Evolutionary conservation across 1,140 invertebrate genomes (phyloP).

Genomic region (Marisa cornuarietis): DNA sequence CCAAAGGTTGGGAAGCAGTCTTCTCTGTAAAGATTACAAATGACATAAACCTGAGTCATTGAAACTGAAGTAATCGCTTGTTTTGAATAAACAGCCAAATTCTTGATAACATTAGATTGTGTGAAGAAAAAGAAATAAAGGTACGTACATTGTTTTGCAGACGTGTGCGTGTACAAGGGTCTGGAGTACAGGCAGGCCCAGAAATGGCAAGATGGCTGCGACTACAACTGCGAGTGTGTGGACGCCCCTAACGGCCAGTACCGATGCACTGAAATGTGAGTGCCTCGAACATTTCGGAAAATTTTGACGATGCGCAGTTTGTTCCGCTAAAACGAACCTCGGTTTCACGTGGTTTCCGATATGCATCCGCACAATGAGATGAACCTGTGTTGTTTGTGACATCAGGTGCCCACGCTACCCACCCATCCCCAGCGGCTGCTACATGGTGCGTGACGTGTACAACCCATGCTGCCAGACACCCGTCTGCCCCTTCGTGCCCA

Average conservation of each 20-base stretch:
- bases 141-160: constrained; percentile 18
- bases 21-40: no score
- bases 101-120: no score
- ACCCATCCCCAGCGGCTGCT: constrained; percentile 18
- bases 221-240: constrained; percentile 48
- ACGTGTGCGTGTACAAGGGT: constrained; percentile 46
- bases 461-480: constrained; percentile 42
- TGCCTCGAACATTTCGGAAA: background rate
- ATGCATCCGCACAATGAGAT: no score
- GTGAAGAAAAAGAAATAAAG: no score
- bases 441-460: constrained; percentile 28
- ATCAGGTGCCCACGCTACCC: constrained; percentile 25
- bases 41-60: no score
- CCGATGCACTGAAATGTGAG: constrained; percentile 49
- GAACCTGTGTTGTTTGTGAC: no score
- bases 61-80: no score
- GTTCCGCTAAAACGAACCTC: no score
- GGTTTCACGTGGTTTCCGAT: no score
- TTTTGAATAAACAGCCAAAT: no score
- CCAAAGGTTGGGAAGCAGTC: no score
- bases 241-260: constrained; percentile 45
- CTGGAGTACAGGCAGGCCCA: constrained; percentile 40
- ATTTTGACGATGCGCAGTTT: background rate
- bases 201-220: constrained; percentile 53
- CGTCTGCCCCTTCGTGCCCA: constrained; percentile 31